Evolutionary conservation across 2,113 vertebrate genomes (phyloP).

Genomic region (Phalacrocorax carbo): DNA sequence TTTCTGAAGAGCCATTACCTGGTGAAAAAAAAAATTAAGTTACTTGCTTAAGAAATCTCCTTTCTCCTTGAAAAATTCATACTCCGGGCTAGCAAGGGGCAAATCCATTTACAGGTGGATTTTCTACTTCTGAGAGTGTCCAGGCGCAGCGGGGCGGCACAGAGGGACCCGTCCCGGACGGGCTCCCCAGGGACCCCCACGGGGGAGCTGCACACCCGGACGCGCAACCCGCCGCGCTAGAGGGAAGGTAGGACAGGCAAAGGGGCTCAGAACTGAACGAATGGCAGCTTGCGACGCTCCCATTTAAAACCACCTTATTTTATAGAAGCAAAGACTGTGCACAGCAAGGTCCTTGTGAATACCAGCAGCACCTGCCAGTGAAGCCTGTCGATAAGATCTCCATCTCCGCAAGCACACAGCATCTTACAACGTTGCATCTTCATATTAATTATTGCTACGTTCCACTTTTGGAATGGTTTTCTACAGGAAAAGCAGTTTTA

Average conservation of each 20-base stretch:
- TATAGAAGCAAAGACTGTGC: background rate
- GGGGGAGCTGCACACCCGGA: accelerated
- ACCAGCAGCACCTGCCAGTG: background rate
- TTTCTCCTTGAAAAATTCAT: background rate
- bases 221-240: no score
- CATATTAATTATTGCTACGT: background rate
- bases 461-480: background rate
- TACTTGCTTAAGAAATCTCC: background rate
- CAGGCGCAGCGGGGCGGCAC: accelerated
- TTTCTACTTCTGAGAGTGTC: no score
- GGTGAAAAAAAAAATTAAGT: background rate
- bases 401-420: accelerated
- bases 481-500: background rate
- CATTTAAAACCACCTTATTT: background rate
- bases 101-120: background rate
- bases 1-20: background rate
- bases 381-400: background rate
- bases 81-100: background rate
- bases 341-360: no score
- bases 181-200: background rate
- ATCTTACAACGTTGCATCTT: background rate
- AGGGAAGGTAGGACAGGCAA: background rate
- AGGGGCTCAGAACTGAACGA: background rate
- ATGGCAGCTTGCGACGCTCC: background rate
- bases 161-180: background rate